Evolutionary conservation across 2,888 invertebrate species (phyloP), one percentile per base, ranked within the genome.

Genomic region (Hydrotaea diabolus): DNA sequence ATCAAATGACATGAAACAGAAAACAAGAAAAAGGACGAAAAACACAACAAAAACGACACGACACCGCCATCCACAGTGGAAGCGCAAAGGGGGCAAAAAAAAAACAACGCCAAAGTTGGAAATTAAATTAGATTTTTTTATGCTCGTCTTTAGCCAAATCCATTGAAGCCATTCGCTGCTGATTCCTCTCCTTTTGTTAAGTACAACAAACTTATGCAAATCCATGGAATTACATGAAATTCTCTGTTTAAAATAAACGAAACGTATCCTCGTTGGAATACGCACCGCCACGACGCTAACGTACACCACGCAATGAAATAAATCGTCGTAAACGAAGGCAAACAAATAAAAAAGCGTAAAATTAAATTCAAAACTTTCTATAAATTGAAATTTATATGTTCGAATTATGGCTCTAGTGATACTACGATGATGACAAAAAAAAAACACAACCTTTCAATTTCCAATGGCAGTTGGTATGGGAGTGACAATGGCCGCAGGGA

Each of bases 51-150:
- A 21, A 46, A 69, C 46, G 23, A 15, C 23, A 69, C 17, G 2
- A 43, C 46, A 69, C 5, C 15, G 21, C 17, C 19, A 9, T 85
- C 17, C 19, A 9, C 85, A 82, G 86, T 85, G 87, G 86, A 87
- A 83, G 85, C 86, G 85, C 31, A 31, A 2, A 31, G 31, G 7
- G 87, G 88, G 15, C 5, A 7, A n/a, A 31, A 7, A n/a, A 31
- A 86, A 13, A 39, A 39, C 39, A 80, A 88, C 82, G 87, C 87
- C 82, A 87, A 87, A 88, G 87, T 83, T 86, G 86, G 86, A 89
- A 89, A 81, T 84, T 79, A 84, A 84, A 84, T 81, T 84, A 79
- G 53, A 76, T 81, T 84, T 75, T 81, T 76, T 66, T 76, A 79
- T 64, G 76, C 53, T 49, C 15, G 66, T 66, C 39, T 78, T 84